phyloP scores from a whole-genome alignment of 2,888 invertebrate species.

The Ormyrus rosae region DNA sequence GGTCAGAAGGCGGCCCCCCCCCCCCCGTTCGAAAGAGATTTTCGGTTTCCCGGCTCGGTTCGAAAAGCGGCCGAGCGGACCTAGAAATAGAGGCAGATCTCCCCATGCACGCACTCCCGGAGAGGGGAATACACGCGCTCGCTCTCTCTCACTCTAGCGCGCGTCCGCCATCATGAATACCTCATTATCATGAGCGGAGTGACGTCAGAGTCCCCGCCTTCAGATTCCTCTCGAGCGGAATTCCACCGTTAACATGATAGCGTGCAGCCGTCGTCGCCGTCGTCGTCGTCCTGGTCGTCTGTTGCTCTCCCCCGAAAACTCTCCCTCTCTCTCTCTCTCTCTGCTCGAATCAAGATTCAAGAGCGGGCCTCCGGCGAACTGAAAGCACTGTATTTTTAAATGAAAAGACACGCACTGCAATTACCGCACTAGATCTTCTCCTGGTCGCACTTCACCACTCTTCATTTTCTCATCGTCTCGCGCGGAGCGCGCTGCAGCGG shows the following conservation, averaged over 20 bases:
- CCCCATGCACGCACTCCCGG: not conserved
- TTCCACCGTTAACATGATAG: conserved; percentile 76
- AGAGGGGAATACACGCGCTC: not conserved
- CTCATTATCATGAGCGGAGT: conserved; percentile 86
- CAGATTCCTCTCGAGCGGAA: conserved; percentile 77
- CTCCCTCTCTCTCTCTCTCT: conserved; percentile 28
- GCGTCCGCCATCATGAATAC: conserved; percentile 89
- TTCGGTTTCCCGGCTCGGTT: too few species aligned
- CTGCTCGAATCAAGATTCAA: conserved; percentile 2
- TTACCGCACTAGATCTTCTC: too few species aligned
- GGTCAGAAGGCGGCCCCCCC: too few species aligned
- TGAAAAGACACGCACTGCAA: too few species aligned
- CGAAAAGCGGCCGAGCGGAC: too few species aligned
- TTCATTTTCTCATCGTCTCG: not conserved
- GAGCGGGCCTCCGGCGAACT: too few species aligned
- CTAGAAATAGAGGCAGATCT: not conserved
- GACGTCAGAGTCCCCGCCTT: conserved; percentile 85
- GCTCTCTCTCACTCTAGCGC: conserved; percentile 41
- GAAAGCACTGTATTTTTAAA: too few species aligned
- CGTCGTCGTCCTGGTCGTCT: conserved; percentile 8
- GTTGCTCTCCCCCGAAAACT: not conserved
- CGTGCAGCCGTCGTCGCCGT: conserved; percentile 1
- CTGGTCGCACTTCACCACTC: conserved; percentile 55
- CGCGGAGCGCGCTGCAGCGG: not conserved
- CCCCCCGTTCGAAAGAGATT: too few species aligned